phyloP scores from a whole-genome alignment of 2,797 vertebrate species.

The Leptatherina wallacei region DNA sequence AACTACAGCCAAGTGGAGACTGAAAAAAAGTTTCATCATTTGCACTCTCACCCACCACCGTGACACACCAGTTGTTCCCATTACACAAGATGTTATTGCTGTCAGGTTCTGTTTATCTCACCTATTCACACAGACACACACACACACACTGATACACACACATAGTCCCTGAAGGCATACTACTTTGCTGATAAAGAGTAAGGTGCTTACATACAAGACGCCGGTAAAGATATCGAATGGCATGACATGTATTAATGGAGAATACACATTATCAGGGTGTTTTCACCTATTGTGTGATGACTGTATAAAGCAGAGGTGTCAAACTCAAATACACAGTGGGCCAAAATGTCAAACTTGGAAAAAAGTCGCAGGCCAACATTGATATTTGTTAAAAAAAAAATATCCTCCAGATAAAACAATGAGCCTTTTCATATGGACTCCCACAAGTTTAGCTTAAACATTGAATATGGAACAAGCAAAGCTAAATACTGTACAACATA shows the following conservation, averaged over 20 bases:
- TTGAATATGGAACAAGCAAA: too few relatives aligned
- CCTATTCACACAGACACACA: not conserved
- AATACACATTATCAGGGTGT: not conserved
- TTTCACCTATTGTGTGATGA: not conserved
- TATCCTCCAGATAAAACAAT: too few relatives aligned
- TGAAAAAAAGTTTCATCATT: not conserved
- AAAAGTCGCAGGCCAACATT: too few relatives aligned
- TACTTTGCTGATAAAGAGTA: conserved; percentile 1
- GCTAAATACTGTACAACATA: too few relatives aligned
- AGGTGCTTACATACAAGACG: not conserved
- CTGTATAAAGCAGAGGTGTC: not conserved
- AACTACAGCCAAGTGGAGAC: not conserved
- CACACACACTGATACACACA: not conserved
- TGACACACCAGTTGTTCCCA: not conserved
- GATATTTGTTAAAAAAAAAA: too few relatives aligned
- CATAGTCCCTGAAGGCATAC: not conserved
- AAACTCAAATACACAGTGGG: too few relatives aligned
- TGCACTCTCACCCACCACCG: not conserved
- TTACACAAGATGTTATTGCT: conserved; percentile 1
- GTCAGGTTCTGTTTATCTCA: not conserved
- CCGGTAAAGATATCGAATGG: not conserved
- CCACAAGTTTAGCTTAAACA: too few relatives aligned
- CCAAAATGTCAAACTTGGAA: too few relatives aligned
- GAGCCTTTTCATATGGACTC: too few relatives aligned
- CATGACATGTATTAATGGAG: not conserved